Evolutionary conservation across 2,888 invertebrate species (phyloP).

Genomic region (Hedya salicella): DNA sequence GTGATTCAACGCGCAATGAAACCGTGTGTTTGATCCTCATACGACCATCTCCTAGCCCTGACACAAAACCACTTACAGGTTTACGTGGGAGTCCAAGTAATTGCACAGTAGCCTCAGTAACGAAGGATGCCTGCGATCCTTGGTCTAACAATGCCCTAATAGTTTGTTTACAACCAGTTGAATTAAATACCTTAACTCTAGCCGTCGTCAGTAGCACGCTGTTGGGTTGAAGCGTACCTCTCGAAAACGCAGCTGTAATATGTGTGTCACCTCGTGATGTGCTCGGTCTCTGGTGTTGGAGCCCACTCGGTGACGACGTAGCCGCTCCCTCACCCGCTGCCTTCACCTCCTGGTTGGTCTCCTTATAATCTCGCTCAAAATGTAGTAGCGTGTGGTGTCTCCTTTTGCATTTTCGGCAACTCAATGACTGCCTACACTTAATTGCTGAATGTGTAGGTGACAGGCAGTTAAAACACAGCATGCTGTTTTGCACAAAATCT

Average conservation of each 20-base stretch:
- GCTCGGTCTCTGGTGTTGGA: neutral
- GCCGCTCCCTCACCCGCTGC: constrained; percentile 3
- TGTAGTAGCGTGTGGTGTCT: constrained; percentile 14
- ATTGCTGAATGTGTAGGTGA: constrained; percentile 13
- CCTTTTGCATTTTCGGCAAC: constrained; percentile 12
- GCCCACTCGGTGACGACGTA: constrained; percentile 6
- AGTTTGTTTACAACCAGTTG: too few species aligned
- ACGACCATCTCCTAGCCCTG: too few species aligned
- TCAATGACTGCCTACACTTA: constrained; percentile 9
- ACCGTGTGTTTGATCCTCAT: too few species aligned
- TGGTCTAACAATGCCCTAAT: too few species aligned
- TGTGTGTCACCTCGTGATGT: constrained; percentile 18
- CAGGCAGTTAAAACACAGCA: constrained; percentile 15
- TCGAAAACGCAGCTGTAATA: constrained; percentile 20
- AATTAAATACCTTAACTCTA: too few species aligned
- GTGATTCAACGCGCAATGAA: too few species aligned
- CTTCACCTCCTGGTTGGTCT: constrained; percentile 1
- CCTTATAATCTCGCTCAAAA: constrained; percentile 4
- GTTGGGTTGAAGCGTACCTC: too few species aligned
- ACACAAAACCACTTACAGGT: too few species aligned
- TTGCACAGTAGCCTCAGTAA: too few species aligned
- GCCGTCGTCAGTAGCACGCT: too few species aligned
- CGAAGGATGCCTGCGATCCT: too few species aligned
- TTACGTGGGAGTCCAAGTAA: too few species aligned
- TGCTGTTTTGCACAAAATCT: constrained; percentile 14